A percentile compares a stretch with the other conserved stretches of the same genome.
Conservation (phyloP, 1,140 invertebrate genomes). For the Drosophila kohkoa region DNA sequence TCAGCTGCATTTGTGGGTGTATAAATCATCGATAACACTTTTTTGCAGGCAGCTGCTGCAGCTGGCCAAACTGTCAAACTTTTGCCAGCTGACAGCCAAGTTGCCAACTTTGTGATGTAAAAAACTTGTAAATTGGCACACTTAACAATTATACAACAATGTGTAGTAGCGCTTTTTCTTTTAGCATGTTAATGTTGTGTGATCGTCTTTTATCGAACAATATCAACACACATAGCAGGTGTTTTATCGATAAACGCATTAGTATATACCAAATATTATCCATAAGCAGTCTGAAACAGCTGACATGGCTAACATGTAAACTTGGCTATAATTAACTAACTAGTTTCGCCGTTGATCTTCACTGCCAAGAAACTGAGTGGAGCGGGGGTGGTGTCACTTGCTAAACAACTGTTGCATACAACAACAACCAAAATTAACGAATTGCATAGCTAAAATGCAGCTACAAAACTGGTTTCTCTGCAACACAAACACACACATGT, state of each 20-base stretch:
- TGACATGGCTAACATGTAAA: background rate
- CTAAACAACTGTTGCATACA: too few species aligned
- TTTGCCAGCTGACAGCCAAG: constrained; percentile 33
- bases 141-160: constrained; percentile 2
- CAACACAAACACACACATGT: background rate
- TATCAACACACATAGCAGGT: background rate
- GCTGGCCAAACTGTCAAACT: constrained; percentile 26
- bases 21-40: constrained; percentile 4
- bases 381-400: too few species aligned
- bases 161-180: background rate
- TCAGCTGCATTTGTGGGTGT: constrained; percentile 32
- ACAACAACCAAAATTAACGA: background rate
- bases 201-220: background rate
- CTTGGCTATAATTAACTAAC: constrained; percentile 7
- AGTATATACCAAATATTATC: background rate
- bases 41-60: constrained; percentile 8
- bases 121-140: constrained; percentile 18
- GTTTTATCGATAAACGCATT: too few species aligned
- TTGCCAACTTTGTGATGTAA: constrained; percentile 26
- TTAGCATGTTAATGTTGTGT: too few species aligned
- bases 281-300: background rate
- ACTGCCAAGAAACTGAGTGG: background rate
- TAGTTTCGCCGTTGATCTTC: constrained; percentile 21
- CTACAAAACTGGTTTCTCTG: constrained; percentile 24
- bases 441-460: constrained; percentile 10